Evolutionary conservation across 1,140 invertebrate species (phyloP), one percentile per base, ranked within the genome.

Genomic region (Drosophila rufa): DNA sequence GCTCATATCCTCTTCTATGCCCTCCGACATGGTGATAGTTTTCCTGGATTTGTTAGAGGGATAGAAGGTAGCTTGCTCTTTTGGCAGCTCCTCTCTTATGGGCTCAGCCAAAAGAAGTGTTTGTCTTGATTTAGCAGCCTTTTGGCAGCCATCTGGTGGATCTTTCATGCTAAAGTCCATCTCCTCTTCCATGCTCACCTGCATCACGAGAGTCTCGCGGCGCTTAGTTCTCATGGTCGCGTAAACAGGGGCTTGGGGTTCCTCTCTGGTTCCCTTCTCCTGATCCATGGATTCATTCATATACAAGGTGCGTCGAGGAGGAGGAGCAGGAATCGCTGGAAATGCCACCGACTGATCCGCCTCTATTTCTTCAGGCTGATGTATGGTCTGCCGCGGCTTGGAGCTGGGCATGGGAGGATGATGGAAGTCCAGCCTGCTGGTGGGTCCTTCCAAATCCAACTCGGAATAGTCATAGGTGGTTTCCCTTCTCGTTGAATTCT

Each of bases 401-500:
- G n/a, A n/a, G n/a, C 19, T 51, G 15, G 27, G 15, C 9, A 42
- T 33, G 9, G 45, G 38, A 3, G 45, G 38, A 3, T 15, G 33
- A 22, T 40, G 36, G 2, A 30, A 33, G 25, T 50, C 19, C 4
- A 50, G 51, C 9, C 43, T 43, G 27, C 46, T 50, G 3, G 11
- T 17, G 9, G 48, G 57, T 2, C n/a, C 25, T 15, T 79, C 69
- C 33, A 75, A 25, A 55, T 83, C 74, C 66, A 89, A 51, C 7
- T 62, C 59, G 4, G 61, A 68, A 33, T 73, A 66, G 15, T 79
- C 62, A 47, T 68, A 83, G 6, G 78, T 81, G 0, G 58, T 75
- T 14, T 89, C 84, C n/a, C 80, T 47, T 5, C 81, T 50, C 0
- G 85, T 80, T 0, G 78, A 66, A 27, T 64, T 75, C 19, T 85